Evolutionary conservation across 2,113 vertebrate species (phyloP), one percentile per base, ranked within the genome.

Genomic region (Brevimyrus niger): DNA sequence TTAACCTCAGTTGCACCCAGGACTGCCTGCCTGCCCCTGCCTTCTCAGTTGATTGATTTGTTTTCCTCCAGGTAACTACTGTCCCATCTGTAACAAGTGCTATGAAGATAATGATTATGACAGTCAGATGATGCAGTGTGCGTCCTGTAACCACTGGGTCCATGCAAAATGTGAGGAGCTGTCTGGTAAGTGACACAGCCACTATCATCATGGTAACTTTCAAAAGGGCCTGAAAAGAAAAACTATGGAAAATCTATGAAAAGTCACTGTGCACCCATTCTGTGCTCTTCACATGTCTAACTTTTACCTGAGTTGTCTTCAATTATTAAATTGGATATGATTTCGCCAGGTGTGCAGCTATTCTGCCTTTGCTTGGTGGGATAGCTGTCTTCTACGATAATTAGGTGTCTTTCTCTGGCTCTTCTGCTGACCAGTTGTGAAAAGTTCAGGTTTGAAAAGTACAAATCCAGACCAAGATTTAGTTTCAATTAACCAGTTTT

Each of bases 91-190:
- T 92, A 97, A 96, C 89, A 98, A 97, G 92, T 98, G 97, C 94
- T 98, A 98, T 19, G 97, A 98, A 90, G 97, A 98, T 93, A 98
- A 96, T 15, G 97, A 98, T 93, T 98, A 98, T 0, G 97, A 98
- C 86, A 98, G 97, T 93, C 97, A 98, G 91, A 98, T 98, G 97
- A 97, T 98, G 96, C 97, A 97, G 91, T 98, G 97, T 44, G 97
- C 97, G 1, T 96, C 96, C 44, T 98, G 97, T 89, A 97, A 97
- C 92, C 97, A 98, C 92, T 98, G 97, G 97, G 97, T 98, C 44
- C 97, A 98, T 10, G 97, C 97, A 58, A 97, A 97, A 93, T 98
- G 97, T 55, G 97, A 98, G 92, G 97, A 97, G 44, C 94, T 98
- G 90, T 97, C 97, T 91, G 97, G 97, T 97, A 86, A 93, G 93